Percentiles rank a stretch among this genome's conserved stretches.
Evolutionary conservation across 2,113 vertebrate species (phyloP).

Genomic region (Gavia stellata): DNA sequence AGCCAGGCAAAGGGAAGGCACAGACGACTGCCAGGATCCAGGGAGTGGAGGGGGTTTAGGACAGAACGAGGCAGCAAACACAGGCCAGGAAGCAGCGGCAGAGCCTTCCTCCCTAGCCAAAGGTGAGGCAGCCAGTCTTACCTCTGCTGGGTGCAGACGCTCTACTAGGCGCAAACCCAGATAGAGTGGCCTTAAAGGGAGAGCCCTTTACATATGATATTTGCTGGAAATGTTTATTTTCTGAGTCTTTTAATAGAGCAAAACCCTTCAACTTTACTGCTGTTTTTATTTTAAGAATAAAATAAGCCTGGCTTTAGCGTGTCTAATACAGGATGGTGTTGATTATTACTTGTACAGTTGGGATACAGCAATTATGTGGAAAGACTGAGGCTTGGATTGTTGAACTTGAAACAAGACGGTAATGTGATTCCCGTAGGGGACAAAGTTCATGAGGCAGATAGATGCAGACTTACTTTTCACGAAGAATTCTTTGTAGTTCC

Average conservation of each 20-base stretch:
- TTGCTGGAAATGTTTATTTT: constrained; percentile 59
- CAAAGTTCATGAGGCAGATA: not conserved
- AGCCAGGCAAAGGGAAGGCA: not conserved
- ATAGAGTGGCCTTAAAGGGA: constrained; percentile 38
- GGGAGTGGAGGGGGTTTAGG: not conserved
- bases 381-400: not conserved
- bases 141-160: constrained; percentile 40
- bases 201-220: constrained; percentile 9
- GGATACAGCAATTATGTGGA: not conserved
- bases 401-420: not conserved
- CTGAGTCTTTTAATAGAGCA: constrained; percentile 51
- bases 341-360: not conserved
- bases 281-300: constrained; percentile 71
- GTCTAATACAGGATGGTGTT: constrained; percentile 31
- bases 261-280: constrained; percentile 46
- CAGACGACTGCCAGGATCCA: not conserved
- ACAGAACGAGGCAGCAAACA: not conserved
- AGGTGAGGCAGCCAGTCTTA: not conserved
- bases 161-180: constrained; percentile 66
- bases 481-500: not conserved
- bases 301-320: constrained; percentile 60
- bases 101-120: not conserved
- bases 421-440: not conserved
- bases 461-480: not conserved
- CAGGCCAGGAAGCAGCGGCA: not conserved